These are phyloP conservation scores for Malaclemys terrapin DNA, from an alignment of 2,113 vertebrate genomes.

Conservation along the genomic window DNA sequence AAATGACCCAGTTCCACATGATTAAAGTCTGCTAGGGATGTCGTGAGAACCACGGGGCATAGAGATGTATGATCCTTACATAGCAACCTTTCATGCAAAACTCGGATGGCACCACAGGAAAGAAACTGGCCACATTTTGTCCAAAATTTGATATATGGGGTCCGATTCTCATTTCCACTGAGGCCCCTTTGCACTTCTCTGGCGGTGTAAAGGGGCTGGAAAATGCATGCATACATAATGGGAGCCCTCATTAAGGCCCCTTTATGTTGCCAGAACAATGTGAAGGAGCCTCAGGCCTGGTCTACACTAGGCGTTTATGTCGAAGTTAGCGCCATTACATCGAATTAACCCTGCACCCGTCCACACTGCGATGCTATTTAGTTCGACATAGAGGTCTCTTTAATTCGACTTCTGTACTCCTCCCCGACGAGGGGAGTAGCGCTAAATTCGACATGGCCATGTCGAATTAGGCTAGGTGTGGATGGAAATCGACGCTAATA, in stretches of 20 bases:
- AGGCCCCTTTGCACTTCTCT: fast-evolving
- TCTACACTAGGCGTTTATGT: too few relatives aligned
- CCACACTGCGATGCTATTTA: too few relatives aligned
- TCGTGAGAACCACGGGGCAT: neutral
- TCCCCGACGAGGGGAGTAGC: too few relatives aligned
- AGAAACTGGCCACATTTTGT: neutral
- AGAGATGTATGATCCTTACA: neutral
- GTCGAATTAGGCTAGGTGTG: too few relatives aligned
- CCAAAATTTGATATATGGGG: neutral
- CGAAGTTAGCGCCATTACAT: too few relatives aligned
- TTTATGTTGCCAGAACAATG: neutral
- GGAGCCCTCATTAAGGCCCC: neutral
- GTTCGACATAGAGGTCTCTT: too few relatives aligned
- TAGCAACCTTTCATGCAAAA: neutral
- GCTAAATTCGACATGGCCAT: too few relatives aligned
- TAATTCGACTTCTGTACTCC: too few relatives aligned
- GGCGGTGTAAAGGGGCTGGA: neutral
- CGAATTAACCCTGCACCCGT: too few relatives aligned
- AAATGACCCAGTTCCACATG: neutral
- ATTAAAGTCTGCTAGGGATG: neutral
- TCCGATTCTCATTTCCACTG: fast-evolving
- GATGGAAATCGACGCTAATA: too few relatives aligned
- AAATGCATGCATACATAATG: neutral
- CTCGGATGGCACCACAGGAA: fast-evolving
- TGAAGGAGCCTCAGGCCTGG: neutral